Conservation (phyloP, 2,888 invertebrate genomes). For the Drosophila fungiperda region DNA sequence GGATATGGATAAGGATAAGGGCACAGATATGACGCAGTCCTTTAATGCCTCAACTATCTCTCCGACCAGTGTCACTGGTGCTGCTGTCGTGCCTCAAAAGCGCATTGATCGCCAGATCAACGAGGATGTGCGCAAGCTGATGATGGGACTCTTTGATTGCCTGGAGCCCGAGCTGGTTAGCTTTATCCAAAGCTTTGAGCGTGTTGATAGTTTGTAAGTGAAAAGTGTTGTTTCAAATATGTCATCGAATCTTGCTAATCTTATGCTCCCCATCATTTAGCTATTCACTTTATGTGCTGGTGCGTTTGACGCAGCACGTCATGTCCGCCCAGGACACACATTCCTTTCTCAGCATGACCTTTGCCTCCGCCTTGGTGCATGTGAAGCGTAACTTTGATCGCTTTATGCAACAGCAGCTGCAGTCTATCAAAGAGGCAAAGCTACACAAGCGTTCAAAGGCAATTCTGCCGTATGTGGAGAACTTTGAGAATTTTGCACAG, state of each 20-base stretch:
- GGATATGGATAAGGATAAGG: constrained; percentile 85
- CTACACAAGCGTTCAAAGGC: constrained; percentile 90
- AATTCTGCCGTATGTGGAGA: constrained; percentile 94
- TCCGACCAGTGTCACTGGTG: constrained; percentile 53
- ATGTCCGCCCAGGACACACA: constrained; percentile 95
- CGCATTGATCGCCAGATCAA: constrained; percentile 90
- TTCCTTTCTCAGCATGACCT: constrained; percentile 94
- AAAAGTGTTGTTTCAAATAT: not conserved
- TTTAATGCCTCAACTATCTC: constrained; percentile 62
- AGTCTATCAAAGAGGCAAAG: constrained; percentile 91
- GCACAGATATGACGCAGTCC: constrained; percentile 82
- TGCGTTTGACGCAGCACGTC: constrained; percentile 96
- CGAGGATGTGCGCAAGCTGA: constrained; percentile 93
- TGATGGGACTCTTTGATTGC: constrained; percentile 95
- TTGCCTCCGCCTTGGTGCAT: constrained; percentile 93
- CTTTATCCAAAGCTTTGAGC: constrained; percentile 94
- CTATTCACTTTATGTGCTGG: constrained; percentile 97
- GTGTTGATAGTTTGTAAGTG: constrained; percentile 95
- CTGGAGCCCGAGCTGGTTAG: constrained; percentile 94
- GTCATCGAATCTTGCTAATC: not conserved
- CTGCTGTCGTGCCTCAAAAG: constrained; percentile 85
- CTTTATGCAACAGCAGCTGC: constrained; percentile 93
- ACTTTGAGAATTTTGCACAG: constrained; percentile 95
- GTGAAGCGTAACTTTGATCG: constrained; percentile 96
- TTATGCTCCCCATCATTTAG: constrained; percentile 85